These are phyloP conservation scores for Eulemur mongoz DNA, from an alignment of 2,797 vertebrate genomes.

Conservation along the genomic window DNA sequence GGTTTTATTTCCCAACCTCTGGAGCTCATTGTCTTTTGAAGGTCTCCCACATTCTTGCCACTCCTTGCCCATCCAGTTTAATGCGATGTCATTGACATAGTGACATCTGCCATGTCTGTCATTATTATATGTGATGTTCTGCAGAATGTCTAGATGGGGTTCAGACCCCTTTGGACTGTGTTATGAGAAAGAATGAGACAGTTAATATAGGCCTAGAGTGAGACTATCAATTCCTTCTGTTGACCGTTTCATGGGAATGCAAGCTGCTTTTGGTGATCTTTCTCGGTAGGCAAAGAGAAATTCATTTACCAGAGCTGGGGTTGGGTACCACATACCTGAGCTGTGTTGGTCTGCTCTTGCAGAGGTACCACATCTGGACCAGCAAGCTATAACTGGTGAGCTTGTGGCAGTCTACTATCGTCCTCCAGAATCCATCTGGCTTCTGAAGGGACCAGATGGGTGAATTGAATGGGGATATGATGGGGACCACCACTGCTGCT, in stretches of 20 bases:
- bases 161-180: not conserved
- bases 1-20: not conserved
- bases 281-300: not conserved
- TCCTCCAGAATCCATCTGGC: not conserved
- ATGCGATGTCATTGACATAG: not conserved
- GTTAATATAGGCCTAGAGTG: not conserved
- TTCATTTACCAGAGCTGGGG: not conserved
- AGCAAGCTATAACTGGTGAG: not conserved
- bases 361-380: not conserved
- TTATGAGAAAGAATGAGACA: not conserved
- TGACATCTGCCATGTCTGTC: not conserved
- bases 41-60: not conserved
- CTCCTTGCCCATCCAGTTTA: not conserved
- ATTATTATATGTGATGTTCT: not conserved
- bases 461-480: not conserved
- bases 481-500: not conserved
- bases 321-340: fast-evolving
- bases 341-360: not conserved
- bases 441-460: not conserved
- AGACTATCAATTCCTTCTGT: not conserved
- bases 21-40: not conserved
- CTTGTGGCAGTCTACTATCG: not conserved
- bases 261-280: not conserved
- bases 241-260: not conserved
- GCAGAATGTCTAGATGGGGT: not conserved